Evolutionary conservation across 2,888 invertebrate genomes (phyloP).

Genomic region (Choreutis nemorana): DNA sequence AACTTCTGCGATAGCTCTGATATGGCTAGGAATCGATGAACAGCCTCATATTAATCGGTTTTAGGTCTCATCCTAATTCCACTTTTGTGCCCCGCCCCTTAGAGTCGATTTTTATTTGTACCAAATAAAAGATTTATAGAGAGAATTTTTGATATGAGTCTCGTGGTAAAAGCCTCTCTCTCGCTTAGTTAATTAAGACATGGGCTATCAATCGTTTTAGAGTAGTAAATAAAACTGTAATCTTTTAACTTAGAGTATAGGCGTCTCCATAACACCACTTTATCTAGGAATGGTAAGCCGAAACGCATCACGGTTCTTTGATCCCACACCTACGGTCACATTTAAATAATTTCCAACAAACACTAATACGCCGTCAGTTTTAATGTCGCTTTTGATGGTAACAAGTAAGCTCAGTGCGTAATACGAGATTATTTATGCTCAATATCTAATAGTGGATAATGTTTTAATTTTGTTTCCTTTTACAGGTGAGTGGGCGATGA

Average conservation of each 20-base stretch:
- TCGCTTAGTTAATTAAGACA: slow-evolving; percentile 65
- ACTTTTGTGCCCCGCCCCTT: no score
- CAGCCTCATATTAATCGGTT: no score
- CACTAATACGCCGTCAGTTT: slow-evolving; percentile 62
- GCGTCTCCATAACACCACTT: slow-evolving; percentile 56
- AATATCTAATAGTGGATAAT: neutral
- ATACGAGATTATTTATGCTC: slow-evolving; percentile 15
- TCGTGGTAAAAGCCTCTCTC: slow-evolving; percentile 32
- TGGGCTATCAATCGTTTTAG: slow-evolving; percentile 63
- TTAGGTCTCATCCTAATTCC: no score
- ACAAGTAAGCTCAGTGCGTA: slow-evolving; percentile 26
- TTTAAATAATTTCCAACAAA: slow-evolving; percentile 47
- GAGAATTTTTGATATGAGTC: no score
- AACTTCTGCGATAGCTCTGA: slow-evolving; percentile 1
- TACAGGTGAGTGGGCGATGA: slow-evolving; percentile 27
- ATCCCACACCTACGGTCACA: slow-evolving; percentile 54
- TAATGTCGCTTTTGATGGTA: slow-evolving; percentile 41
- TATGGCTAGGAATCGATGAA: no score
- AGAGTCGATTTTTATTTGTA: no score
- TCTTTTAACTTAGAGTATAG: slow-evolving; percentile 49
- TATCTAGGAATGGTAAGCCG: slow-evolving; percentile 50
- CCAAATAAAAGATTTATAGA: no score
- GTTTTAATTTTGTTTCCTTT: slow-evolving; percentile 16
- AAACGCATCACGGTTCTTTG: slow-evolving; percentile 52
- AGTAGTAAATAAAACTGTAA: slow-evolving; percentile 64